Conservation (phyloP, 2,113 vertebrate genomes). For the Nestor notabilis region DNA sequence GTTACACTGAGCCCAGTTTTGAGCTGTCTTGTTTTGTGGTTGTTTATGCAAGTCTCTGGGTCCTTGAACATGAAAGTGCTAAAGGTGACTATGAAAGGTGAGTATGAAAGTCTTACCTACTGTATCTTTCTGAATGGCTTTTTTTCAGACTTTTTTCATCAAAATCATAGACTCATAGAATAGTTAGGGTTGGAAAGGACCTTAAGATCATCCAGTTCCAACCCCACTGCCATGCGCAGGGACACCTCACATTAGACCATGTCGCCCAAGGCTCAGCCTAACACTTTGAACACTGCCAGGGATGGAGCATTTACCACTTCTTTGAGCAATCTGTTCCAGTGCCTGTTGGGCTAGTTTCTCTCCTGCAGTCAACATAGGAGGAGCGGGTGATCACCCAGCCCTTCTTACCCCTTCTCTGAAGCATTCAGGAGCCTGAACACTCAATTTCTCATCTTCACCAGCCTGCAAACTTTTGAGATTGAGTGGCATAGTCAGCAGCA, state of each 20-base stretch:
- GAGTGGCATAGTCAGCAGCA: conserved; percentile 56
- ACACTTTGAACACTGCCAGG: background rate
- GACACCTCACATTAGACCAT: background rate
- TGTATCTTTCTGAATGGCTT: background rate
- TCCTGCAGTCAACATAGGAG: background rate
- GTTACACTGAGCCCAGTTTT: accelerated
- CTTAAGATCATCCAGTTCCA: background rate
- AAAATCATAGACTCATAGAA: background rate
- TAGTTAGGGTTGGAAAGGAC: background rate
- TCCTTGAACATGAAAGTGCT: background rate
- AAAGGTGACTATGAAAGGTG: background rate
- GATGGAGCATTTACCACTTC: background rate
- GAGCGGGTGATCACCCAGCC: background rate
- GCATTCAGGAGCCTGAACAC: background rate
- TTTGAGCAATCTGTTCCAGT: background rate
- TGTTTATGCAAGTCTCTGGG: background rate
- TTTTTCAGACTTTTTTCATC: background rate
- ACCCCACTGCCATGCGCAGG: background rate
- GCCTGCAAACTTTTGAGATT: conserved; percentile 41
- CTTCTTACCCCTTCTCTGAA: background rate
- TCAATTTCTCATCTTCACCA: conserved; percentile 29
- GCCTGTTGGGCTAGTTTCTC: background rate
- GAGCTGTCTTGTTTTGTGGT: background rate
- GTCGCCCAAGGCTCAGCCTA: background rate
- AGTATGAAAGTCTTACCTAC: background rate